Base-by-base conservation (phyloP, 1,140 invertebrate species). In the Galleria mellonella region DNA sequence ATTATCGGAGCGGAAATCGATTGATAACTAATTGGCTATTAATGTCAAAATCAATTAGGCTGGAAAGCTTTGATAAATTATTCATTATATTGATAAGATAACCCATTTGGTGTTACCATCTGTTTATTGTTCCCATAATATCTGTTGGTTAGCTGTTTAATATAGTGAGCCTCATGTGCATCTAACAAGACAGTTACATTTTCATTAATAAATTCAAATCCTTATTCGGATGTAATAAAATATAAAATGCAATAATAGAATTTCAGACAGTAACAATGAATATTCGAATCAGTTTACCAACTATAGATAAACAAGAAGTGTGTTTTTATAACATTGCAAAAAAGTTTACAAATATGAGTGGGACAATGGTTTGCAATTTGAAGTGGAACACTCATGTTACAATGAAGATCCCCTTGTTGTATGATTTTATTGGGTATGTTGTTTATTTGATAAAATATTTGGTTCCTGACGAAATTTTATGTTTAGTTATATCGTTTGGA, bases 271-370 rank as follows among this genome's bases (percentile, higher is more conserved):
- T 5, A 38, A 38, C 9, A n/a, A 38, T 9, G 17, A 23, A n/a
- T n/a, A 27, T n/a, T 38, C 12, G 36, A 50, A 44, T 36, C 37
- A 44, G 45, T 46, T 48, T 52, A 30, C 38, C 40, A 51, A 52
- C 42, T 41, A 55, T 27, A 33, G 36, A 38, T 41, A 48, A 56
- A 51, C 53, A 51, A 51, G 43, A 42, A 43, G 38, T 48, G 47
- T 58, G 55, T 52, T 58, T 47, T 58, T 58, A 33, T 48, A 49
- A 49, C 43, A 50, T 42, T 28, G 45, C 47, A 56, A 57, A 51
- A 47, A 23, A 23, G 17, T 2, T 23, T 23, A 23, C 17, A 23
- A 36, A 52, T 49, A 46, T 38, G 41, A 52, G 17, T 52, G 49
- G 47, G 49, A 52, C 46, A 52, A 57, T 57, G 33, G 41, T 12